Percentiles rank a stretch among this genome's conserved stretches.
These are phyloP conservation scores for Myotis planiceps DNA, from an alignment of 2,797 vertebrate genomes.

Conservation along the genomic window DNA sequence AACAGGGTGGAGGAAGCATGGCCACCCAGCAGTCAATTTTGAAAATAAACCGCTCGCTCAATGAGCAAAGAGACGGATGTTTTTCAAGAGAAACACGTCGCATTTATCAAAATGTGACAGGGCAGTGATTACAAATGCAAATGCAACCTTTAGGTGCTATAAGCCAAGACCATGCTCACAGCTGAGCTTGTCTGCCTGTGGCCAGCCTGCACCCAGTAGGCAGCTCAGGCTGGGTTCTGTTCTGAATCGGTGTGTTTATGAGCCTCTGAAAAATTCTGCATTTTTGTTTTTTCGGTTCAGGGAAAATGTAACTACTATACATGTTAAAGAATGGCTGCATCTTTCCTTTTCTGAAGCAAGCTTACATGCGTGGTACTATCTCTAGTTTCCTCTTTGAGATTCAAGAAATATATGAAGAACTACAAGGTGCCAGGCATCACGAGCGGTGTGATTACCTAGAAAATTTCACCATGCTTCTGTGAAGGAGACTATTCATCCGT, in stretches of 20 bases:
- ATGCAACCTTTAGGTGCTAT: not conserved
- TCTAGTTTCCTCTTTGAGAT: not conserved
- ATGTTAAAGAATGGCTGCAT: not conserved
- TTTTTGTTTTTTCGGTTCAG: not conserved
- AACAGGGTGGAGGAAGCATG: not conserved
- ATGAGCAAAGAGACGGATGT: not conserved
- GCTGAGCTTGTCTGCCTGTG: not conserved
- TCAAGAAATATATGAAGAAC: not conserved
- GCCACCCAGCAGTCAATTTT: not conserved
- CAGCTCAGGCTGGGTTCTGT: not conserved
- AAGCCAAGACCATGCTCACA: not conserved
- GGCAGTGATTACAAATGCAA: constrained; percentile 46
- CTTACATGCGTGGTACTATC: not conserved
- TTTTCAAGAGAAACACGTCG: constrained; percentile 25
- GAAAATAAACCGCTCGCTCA: not conserved
- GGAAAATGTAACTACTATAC: not conserved
- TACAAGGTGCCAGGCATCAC: not conserved
- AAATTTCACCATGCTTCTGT: not conserved
- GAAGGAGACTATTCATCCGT: not conserved
- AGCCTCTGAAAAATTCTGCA: not conserved
- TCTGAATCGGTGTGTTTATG: not conserved
- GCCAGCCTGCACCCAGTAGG: not conserved
- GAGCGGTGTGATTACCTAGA: not conserved
- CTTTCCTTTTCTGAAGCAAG: not conserved
- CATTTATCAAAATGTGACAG: constrained; percentile 24